These are phyloP conservation scores for Onychomys torridus DNA, from an alignment of 2,797 vertebrate species.

Conservation along the genomic window DNA sequence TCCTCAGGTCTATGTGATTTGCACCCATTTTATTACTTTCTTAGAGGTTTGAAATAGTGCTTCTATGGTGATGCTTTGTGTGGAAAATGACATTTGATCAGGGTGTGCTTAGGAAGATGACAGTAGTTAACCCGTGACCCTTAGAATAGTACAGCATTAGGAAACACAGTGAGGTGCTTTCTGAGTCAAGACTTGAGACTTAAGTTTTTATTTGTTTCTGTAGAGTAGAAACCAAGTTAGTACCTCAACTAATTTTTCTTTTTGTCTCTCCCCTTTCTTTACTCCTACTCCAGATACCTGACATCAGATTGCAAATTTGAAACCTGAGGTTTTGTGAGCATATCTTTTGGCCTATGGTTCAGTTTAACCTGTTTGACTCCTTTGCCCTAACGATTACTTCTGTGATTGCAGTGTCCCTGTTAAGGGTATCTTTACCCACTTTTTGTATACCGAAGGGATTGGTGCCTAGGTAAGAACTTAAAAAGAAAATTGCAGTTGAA, in stretches of 20 bases:
- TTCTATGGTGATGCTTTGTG: background rate
- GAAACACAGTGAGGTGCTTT: background rate
- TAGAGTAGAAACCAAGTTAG: background rate
- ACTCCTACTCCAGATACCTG: background rate
- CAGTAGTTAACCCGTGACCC: background rate
- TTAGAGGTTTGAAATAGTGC: background rate
- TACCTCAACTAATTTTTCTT: background rate
- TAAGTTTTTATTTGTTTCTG: background rate
- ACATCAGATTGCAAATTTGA: background rate
- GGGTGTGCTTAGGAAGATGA: background rate
- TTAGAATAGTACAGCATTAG: background rate
- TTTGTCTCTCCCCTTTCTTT: background rate
- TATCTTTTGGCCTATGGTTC: background rate
- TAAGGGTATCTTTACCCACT: background rate
- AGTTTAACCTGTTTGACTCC: background rate
- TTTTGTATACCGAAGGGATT: background rate
- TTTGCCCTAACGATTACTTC: background rate
- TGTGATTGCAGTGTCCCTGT: background rate
- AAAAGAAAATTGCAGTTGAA: background rate
- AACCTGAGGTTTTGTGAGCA: background rate
- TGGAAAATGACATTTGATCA: conserved; percentile 15
- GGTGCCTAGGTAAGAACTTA: background rate
- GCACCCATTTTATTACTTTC: background rate
- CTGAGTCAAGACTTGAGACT: background rate
- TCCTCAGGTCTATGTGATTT: background rate